Percentiles rank a stretch among this genome's conserved stretches.
Evolutionary conservation across 2,888 invertebrate genomes (phyloP).

Genomic region (Latrodectus elegans): DNA sequence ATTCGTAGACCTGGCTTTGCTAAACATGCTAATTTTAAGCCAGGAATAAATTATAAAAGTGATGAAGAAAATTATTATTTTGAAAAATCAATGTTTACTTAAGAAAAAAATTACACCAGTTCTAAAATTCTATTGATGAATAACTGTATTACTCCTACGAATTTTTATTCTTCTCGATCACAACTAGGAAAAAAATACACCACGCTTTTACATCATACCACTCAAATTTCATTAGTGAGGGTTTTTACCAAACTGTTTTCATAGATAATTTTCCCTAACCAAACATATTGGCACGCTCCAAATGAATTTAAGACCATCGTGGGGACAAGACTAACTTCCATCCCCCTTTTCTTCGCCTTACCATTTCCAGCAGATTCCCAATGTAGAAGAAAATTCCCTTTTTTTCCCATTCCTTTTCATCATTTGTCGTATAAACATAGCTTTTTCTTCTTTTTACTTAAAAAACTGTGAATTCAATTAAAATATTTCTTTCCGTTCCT

Average conservation of each 20-base stretch:
- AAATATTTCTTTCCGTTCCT: conserved; percentile 33
- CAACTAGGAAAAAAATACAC: background rate
- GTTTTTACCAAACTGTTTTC: conserved; percentile 45
- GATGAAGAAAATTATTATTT: background rate
- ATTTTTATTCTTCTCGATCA: background rate
- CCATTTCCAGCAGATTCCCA: no score
- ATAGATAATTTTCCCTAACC: conserved; percentile 56
- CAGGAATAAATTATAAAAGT: background rate
- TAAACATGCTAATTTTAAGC: background rate
- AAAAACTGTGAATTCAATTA: conserved; percentile 52
- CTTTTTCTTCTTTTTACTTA: background rate
- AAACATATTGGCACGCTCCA: conserved; percentile 29
- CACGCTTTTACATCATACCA: conserved; percentile 9
- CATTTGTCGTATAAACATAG: background rate
- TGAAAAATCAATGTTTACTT: conserved; percentile 18
- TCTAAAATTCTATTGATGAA: background rate
- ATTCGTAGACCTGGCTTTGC: background rate
- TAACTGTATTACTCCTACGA: background rate
- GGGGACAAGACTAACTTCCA: background rate
- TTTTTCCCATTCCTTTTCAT: background rate
- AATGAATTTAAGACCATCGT: conserved; percentile 32
- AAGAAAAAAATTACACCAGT: conserved; percentile 26
- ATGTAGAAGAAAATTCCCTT: no score
- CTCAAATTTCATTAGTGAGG: conserved; percentile 51
- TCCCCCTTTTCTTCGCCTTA: background rate